These are phyloP conservation scores for Chelonoidis abingdonii DNA, from an alignment of 2,113 vertebrate genomes.

Conservation along the genomic window DNA sequence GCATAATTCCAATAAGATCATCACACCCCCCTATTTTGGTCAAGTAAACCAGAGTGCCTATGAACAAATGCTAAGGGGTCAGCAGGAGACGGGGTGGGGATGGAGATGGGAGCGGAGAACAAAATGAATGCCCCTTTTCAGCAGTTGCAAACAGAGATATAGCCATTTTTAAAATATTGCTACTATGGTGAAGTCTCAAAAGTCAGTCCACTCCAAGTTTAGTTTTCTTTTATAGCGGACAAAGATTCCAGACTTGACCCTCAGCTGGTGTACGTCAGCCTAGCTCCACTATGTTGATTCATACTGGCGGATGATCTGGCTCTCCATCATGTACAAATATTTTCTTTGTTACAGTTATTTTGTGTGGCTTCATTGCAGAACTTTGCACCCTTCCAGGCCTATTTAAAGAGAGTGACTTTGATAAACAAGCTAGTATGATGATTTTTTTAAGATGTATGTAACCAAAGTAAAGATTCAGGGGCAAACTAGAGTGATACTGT, in stretches of 20 bases:
- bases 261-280: not conserved
- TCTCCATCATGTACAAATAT: not conserved
- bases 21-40: not conserved
- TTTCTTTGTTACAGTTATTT: not conserved
- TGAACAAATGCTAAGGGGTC: not conserved
- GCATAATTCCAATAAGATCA: constrained; percentile 21
- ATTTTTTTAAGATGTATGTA: not conserved
- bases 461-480: not conserved
- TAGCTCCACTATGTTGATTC: not conserved
- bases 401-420: not conserved
- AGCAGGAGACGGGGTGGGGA: not conserved
- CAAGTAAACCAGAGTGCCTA: not conserved
- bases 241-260: not conserved
- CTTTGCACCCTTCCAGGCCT: too few relatives aligned
- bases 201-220: not conserved
- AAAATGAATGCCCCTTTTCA: not conserved
- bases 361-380: too few relatives aligned
- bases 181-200: not conserved
- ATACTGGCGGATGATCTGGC: not conserved
- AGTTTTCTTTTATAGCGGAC: not conserved
- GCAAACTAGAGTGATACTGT: not conserved
- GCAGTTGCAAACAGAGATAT: not conserved
- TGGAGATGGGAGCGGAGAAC: not conserved
- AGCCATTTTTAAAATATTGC: not conserved
- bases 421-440: not conserved